Evolutionary conservation across 2,888 invertebrate species (phyloP), one percentile per base, ranked within the genome.

Genomic region (Epinotia demarniana): DNA sequence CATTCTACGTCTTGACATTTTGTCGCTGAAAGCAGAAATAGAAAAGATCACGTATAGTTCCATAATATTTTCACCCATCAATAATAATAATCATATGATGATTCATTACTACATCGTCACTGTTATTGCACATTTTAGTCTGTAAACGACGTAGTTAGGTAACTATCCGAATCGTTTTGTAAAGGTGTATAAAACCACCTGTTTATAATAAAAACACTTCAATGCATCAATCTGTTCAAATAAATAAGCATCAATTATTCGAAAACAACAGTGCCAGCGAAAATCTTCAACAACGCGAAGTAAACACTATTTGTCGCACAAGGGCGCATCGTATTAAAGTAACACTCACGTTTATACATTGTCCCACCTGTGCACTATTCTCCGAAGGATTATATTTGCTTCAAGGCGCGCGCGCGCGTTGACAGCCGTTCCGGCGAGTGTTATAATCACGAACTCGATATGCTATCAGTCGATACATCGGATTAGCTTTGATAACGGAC

Each of bases 291-390:
- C 49, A 49, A 5, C 13, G 49, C 39, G 49, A 16, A 49, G 16
- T 16, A 49, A 49, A 16, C 16, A 16, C 49, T 5, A 5, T 49
- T 49, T 16, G 0, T 13, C 49, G 16, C 49, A 16, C 13, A 1
- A 49, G 49, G 13, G 13, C 13, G 16, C 39, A 18, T 19, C 16
- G 18, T 23, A 73, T 60, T 19, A 53, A n/a, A 62, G 13, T 5
- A 53, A 60, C 12, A 69, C 75, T 75, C 23, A 75, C 75, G 75
- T 60, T 75, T 75, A 53, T 75, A 75, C 75, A 71, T 74, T 53
- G 43, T 66, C 11, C 27, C 67, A 62, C 55, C 16, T 2, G 33
- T 39, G 55, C 27, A 46, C 39, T 62, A 23, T 70, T 75, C 33
- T 70, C 55, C 23, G 19, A n/a, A 71, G 33, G 11, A 63, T 70